Evolutionary conservation across 1,140 invertebrate species (phyloP).

Genomic region (Pinna nobilis): DNA sequence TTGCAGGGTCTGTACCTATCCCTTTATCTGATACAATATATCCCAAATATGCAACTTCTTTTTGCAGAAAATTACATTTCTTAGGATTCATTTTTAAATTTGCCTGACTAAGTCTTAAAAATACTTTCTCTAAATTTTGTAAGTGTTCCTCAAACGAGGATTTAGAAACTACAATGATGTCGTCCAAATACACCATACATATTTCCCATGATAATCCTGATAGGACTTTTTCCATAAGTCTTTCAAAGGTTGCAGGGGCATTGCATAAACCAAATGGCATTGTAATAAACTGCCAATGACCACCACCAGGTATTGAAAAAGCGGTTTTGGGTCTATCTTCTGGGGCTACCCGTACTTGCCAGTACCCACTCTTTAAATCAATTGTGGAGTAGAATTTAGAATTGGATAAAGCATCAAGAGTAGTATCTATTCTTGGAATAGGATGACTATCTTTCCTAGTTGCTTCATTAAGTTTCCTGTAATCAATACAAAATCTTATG

Average conservation of each 20-base stretch:
- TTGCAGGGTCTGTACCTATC: conserved; percentile 42
- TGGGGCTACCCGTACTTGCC: conserved; percentile 45
- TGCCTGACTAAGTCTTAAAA: conserved; percentile 17
- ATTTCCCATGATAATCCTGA: conserved; percentile 39
- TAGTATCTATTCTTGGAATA: conserved; percentile 37
- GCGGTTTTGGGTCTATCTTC: conserved; percentile 64
- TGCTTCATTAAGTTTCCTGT: conserved; percentile 59
- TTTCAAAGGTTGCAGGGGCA: conserved; percentile 52
- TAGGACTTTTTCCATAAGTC: conserved; percentile 45
- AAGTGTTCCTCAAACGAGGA: conserved; percentile 37
- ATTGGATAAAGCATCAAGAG: neutral
- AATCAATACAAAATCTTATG: conserved; percentile 77
- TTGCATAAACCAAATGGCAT: conserved; percentile 38
- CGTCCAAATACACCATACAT: conserved; percentile 51
- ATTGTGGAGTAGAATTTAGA: conserved; percentile 5
- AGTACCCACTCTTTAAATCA: conserved; percentile 8
- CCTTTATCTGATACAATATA: conserved; percentile 36
- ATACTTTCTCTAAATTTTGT: conserved; percentile 21
- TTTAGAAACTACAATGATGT: conserved; percentile 19
- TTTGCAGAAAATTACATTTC: conserved; percentile 29
- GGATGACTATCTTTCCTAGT: conserved; percentile 42
- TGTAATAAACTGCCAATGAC: neutral
- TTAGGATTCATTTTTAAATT: conserved; percentile 39
- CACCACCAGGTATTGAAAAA: conserved; percentile 26
- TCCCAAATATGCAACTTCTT: conserved; percentile 37